Percentiles rank a stretch among this genome's conserved stretches.
Evolutionary conservation across 2,113 vertebrate species (phyloP).

Genomic region (Gadus chalcogrammus): DNA sequence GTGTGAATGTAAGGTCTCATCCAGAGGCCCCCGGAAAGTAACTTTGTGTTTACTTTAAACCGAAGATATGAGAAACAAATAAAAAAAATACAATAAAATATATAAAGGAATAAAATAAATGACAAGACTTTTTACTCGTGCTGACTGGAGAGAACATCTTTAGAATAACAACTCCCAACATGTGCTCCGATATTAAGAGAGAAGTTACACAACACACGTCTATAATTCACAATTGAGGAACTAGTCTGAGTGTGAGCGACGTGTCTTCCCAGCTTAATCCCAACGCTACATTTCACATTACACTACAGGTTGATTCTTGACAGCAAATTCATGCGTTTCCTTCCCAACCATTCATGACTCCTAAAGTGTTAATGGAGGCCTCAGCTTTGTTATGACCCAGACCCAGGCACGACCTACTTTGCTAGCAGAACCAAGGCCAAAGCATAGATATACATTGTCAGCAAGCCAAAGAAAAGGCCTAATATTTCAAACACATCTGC

Average conservation of each 20-base stretch:
- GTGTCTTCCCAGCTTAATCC: slow-evolving; percentile 18
- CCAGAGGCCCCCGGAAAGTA: background rate
- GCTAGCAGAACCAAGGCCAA: slow-evolving; percentile 22
- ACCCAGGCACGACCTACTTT: slow-evolving; percentile 30
- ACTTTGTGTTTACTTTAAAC: background rate
- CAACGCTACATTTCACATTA: slow-evolving; percentile 30
- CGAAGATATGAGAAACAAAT: background rate
- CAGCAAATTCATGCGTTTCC: slow-evolving; percentile 31
- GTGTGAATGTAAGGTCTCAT: slow-evolving; percentile 42
- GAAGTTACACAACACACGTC: background rate
- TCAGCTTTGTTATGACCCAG: slow-evolving; percentile 28
- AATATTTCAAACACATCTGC: slow-evolving; percentile 27
- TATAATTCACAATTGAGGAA: background rate
- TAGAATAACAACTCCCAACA: background rate
- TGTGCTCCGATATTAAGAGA: background rate
- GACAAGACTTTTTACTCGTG: background rate
- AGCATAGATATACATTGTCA: slow-evolving; percentile 30
- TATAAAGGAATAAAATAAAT: background rate
- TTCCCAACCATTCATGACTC: slow-evolving; percentile 28
- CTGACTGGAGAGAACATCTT: background rate
- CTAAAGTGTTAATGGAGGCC: slow-evolving; percentile 41
- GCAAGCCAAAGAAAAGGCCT: slow-evolving; percentile 34
- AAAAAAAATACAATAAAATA: background rate
- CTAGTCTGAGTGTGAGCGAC: slow-evolving; percentile 8
- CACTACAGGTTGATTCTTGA: slow-evolving; percentile 27